Base-by-base conservation (phyloP, 2,113 vertebrate genomes). In the Corydoras sp. region DNA sequence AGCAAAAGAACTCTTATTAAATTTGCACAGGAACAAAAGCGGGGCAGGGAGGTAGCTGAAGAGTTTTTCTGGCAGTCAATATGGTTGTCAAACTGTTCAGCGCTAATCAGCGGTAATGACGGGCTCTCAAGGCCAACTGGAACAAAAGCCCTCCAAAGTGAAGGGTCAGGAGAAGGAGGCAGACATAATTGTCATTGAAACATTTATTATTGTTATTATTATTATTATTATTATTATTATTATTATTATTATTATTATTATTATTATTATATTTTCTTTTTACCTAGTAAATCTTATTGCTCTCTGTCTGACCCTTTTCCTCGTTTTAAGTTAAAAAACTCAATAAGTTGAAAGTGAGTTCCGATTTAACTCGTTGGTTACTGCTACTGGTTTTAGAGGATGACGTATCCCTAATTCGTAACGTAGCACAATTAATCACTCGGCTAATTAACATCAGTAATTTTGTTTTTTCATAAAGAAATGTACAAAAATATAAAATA, bases 11-110 rank as follows among this genome's bases (percentile, higher is more conserved):
- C 53, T 69, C 65, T 65, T 60, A 63, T 72, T 77, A 65, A 73
- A 61, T 77, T 77, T 43, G 35, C 35, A 43, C 35, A 8, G 35
- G 35, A 43, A 43, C 35, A 70, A 80, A 76, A 73, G 73, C 18
- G 18, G 18, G 18, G 18, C 56, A 70, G 76, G 56, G 72, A 73
- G 66, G 72, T 58, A 72, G 76, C 70, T 43, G 76, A 77, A 77
- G 79, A 76, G 73, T 66, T 70, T 80, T 80, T 76, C 76, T 80
- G 73, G 74, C 79, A 80, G 79, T 80, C 76, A 80, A 80, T 80
- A 77, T 51, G 79, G 76, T 75, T 77, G 79, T 80, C 79, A 80
- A 80, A 80, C 79, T 77, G 69, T 68, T 80, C 76, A 76, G 79
- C 79, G 32, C 66, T 80, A 80, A 80, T 80, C 72, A 80, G 76